Evolutionary conservation across 2,797 vertebrate genomes (phyloP).

Genomic region (Oceanodroma leucorhoa): DNA sequence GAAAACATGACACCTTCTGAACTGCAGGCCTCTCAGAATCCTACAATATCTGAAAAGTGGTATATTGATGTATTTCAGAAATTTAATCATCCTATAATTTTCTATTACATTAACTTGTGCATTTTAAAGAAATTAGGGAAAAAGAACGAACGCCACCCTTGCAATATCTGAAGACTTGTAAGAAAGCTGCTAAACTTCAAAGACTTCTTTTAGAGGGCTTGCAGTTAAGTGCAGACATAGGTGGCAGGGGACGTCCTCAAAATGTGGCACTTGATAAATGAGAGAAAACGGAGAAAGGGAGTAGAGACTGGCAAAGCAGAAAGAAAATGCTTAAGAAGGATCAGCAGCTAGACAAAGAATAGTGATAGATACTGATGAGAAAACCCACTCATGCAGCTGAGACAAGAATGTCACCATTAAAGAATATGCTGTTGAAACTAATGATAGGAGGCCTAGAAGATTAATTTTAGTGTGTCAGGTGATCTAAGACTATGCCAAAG

Average conservation of each 20-base stretch:
- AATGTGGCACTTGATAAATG: background rate
- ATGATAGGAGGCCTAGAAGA: background rate
- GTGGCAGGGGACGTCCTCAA: background rate
- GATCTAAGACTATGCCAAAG: background rate
- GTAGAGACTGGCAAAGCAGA: background rate
- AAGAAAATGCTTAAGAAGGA: background rate
- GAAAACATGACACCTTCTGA: background rate
- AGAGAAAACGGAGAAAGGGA: background rate
- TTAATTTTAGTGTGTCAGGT: background rate
- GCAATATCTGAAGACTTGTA: background rate
- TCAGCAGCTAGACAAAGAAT: background rate
- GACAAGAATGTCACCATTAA: background rate
- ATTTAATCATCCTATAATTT: background rate
- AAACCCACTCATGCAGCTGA: background rate
- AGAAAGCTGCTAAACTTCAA: background rate
- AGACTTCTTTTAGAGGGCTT: background rate
- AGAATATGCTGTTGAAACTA: background rate
- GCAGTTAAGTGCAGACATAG: background rate
- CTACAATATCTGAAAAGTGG: background rate
- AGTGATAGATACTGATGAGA: background rate
- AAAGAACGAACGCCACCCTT: background rate
- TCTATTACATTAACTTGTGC: background rate
- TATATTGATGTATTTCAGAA: background rate
- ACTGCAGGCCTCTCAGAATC: background rate
- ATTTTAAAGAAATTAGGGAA: background rate